Percentiles rank a stretch among this genome's conserved stretches.
Evolutionary conservation across 2,797 vertebrate genomes (phyloP).

Genomic region (Pteropus rufus): DNA sequence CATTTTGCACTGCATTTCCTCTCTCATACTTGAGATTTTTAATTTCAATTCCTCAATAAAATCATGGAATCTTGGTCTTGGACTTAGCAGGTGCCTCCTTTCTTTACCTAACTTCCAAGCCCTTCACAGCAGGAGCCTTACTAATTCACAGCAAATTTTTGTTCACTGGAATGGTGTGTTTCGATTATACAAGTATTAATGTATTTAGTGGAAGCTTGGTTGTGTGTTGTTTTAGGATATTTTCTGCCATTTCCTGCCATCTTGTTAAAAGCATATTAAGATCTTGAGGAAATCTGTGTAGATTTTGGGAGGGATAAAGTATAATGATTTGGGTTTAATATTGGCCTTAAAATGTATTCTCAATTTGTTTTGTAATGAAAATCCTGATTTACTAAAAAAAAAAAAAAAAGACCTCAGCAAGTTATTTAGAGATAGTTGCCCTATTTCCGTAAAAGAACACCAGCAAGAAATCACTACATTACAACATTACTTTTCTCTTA

Average conservation of each 20-base stretch:
- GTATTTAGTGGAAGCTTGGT: neutral
- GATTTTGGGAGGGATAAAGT: neutral
- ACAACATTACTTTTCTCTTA: neutral
- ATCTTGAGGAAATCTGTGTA: neutral
- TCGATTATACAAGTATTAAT: neutral
- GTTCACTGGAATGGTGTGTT: neutral
- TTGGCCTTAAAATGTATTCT: neutral
- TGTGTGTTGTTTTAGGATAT: neutral
- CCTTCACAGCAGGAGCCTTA: neutral
- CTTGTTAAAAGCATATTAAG: neutral
- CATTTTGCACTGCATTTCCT: neutral
- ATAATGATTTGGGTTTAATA: neutral
- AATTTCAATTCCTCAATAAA: conserved; percentile 21
- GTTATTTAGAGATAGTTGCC: neutral
- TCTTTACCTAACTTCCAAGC: neutral
- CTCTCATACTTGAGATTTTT: neutral
- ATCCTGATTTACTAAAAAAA: neutral
- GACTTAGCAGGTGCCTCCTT: neutral
- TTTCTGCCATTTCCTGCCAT: neutral
- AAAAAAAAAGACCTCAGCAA: neutral
- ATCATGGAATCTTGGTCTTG: neutral
- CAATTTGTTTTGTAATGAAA: neutral
- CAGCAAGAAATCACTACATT: neutral
- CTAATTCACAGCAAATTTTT: neutral
- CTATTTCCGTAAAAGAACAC: neutral